These are phyloP conservation scores for Drosophila sulfurigaster DNA, from an alignment of 1,140 invertebrate species.

Conservation along the genomic window DNA sequence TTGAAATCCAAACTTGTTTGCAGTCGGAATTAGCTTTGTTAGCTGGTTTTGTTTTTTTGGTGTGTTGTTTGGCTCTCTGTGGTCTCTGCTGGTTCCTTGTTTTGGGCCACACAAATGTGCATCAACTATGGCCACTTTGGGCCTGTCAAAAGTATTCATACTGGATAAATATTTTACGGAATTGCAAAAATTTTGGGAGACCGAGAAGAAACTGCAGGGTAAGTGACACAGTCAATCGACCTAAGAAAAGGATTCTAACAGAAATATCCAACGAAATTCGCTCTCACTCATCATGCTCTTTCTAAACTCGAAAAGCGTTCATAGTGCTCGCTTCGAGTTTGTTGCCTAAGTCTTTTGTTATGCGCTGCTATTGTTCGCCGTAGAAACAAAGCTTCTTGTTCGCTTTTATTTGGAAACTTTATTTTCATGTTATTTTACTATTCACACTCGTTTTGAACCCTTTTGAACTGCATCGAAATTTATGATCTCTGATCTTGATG, in stretches of 20 bases:
- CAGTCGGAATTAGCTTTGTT: conserved; percentile 26
- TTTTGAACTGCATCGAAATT: background rate
- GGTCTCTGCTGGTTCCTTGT: conserved; percentile 35
- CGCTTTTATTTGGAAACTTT: conserved; percentile 4
- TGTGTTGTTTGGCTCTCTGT: background rate
- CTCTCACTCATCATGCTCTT: background rate
- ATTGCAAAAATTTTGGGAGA: conserved; percentile 98
- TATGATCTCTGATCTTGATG: background rate
- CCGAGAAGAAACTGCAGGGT: conserved; percentile 98
- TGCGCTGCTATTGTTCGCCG: conserved; percentile 2
- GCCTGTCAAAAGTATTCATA: conserved; percentile 98
- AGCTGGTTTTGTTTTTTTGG: conserved; percentile 24
- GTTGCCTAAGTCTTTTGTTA: conserved; percentile 57
- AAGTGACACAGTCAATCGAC: conserved; percentile 72
- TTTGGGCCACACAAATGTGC: conserved; percentile 77
- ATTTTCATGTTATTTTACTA: conserved; percentile 8
- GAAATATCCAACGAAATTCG: background rate
- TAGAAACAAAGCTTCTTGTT: conserved; percentile 6
- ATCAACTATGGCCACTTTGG: conserved; percentile 90
- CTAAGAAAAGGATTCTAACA: conserved; percentile 2
- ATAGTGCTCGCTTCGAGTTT: conserved; percentile 36
- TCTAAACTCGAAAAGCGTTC: background rate
- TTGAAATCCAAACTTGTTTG: conserved; percentile 60
- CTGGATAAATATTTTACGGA: conserved; percentile 98
- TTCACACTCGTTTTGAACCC: conserved; percentile 23